Base-by-base conservation (phyloP, 2,888 invertebrate species). In the Phyllotreta striolata region DNA sequence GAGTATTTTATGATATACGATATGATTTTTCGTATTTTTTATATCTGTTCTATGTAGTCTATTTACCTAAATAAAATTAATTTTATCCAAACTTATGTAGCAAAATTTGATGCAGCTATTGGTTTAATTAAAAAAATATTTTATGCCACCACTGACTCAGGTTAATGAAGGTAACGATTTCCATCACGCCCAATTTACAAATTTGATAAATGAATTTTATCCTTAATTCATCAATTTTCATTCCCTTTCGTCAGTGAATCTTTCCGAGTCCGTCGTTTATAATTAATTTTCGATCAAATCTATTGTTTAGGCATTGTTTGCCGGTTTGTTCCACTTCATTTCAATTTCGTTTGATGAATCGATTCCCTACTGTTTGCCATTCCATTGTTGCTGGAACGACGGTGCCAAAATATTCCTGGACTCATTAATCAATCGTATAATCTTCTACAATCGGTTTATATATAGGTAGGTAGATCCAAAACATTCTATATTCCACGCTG, bases 141-240 rank as follows among this genome's bases (percentile, higher is more conserved):
- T 9, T 13, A 37, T 41, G 14, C 44, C 47, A 47, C 47, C 63
- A 63, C 63, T 59, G 58, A n/a, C 40, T 9, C 6, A 46, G 38
- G 6, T 24, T 35, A 14, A 2, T 12, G 12, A 46, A 64, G 52
- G 55, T 47, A 52, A 52, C 44, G 38, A 43, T 14, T 76, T 74
- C 73, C 74, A 75, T 77, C 75, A 74, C 65, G 73, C 73, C 74
- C 70, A 73, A 69, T 65, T 71, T 72, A 73, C 64, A 60, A 59
- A 46, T 9, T 72, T 78, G 79, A 80, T 78, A 71, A 75, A 79
- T 78, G 74, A 74, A 73, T 76, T 76, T 75, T 74, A 73, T 75
- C 62, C 68, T 72, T 72, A 77, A 76, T 78, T 75, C 72, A 80
- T 80, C 78, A 80, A 79, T 80, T 79, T 78, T 73, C 79, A 79